Conservation (phyloP, 2,888 invertebrate species). For the Rhyacophila evoluta region DNA sequence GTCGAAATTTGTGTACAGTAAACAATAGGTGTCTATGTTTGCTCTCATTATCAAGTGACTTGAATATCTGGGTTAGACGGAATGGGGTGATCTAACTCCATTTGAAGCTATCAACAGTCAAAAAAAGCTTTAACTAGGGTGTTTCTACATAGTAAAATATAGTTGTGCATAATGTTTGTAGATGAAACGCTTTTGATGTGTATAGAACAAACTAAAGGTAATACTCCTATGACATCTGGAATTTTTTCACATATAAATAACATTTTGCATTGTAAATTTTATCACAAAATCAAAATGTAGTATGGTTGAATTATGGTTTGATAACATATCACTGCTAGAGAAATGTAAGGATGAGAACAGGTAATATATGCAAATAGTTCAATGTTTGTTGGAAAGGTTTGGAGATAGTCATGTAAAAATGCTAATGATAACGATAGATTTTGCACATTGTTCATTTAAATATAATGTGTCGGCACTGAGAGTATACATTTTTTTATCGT, state of each 20-base stretch:
- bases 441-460: constrained; percentile 53
- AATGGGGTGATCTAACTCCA: constrained; percentile 20
- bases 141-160: constrained; percentile 52
- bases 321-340: constrained; percentile 52
- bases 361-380: constrained; percentile 36
- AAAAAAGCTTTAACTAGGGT: constrained; percentile 54
- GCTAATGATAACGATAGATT: constrained; percentile 53
- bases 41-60: constrained; percentile 18
- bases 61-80: constrained; percentile 29
- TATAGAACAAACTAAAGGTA: constrained; percentile 46
- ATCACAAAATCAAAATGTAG: constrained; percentile 42
- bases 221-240: constrained; percentile 35
- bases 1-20: constrained; percentile 3
- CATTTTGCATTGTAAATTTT: constrained; percentile 46
- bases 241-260: constrained; percentile 30
- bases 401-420: constrained; percentile 46
- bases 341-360: constrained; percentile 39
- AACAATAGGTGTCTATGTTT: constrained; percentile 10
- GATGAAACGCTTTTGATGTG: constrained; percentile 54
- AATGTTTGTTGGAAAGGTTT: constrained; percentile 39
- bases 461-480: constrained; percentile 50
- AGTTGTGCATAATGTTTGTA: constrained; percentile 54
- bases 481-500: constrained; percentile 36
- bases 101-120: constrained; percentile 46
- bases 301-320: constrained; percentile 42